Percentiles rank a stretch among this genome's conserved stretches.
Conservation (phyloP, 1,140 invertebrate species). For the Phocides pigmalion region DNA sequence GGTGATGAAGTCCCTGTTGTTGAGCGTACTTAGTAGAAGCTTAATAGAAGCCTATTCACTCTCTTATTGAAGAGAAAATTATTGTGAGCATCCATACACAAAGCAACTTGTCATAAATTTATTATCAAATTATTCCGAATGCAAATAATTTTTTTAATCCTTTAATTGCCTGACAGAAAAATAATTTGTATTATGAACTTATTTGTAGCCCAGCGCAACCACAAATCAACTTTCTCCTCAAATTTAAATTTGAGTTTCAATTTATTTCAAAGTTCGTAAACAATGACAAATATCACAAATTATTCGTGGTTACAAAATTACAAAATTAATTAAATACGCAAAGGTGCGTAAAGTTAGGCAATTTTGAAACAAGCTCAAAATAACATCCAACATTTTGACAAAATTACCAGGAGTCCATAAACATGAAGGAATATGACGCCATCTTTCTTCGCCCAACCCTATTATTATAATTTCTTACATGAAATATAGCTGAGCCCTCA, state of each 20-base stretch:
- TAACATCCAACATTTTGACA: background rate
- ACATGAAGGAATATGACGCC: conserved; percentile 16
- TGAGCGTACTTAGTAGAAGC: no score
- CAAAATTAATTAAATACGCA: background rate
- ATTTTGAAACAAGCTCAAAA: no score
- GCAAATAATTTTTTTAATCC: background rate
- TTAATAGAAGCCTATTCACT: no score
- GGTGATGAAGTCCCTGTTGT: no score
- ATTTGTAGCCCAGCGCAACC: conserved; percentile 10
- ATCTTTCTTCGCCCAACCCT: conserved; percentile 19
- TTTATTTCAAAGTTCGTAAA: conserved; percentile 10
- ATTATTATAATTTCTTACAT: conserved; percentile 37
- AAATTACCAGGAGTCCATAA: conserved; percentile 33
- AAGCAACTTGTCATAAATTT: no score
- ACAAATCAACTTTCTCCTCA: background rate
- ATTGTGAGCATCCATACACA: no score
- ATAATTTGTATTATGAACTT: background rate
- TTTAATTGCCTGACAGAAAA: background rate
- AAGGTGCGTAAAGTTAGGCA: no score
- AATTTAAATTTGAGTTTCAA: conserved; percentile 2
- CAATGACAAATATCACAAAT: conserved; percentile 11
- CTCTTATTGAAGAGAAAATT: no score
- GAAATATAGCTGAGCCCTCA: conserved; percentile 36
- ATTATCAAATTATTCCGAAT: no score
- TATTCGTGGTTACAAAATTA: conserved; percentile 4